A percentile compares a stretch with the other conserved stretches of the same genome.
phyloP scores from a whole-genome alignment of 1,140 invertebrate species.

The Drosophila repletoides region DNA sequence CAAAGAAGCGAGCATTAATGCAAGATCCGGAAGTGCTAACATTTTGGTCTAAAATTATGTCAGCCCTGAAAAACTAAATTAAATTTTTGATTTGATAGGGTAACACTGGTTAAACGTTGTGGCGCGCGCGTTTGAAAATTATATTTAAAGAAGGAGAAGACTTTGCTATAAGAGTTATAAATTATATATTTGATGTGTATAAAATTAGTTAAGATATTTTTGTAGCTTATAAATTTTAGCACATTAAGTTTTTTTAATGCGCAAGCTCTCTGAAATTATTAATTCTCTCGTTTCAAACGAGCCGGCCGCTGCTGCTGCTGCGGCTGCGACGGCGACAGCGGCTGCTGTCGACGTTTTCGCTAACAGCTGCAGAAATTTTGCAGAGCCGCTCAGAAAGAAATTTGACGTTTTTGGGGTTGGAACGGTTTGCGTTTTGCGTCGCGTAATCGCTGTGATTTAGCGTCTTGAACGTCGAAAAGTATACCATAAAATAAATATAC shows the following conservation, averaged over 20 bases:
- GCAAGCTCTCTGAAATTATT: constrained; percentile 23
- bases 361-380: constrained; percentile 43
- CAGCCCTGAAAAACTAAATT: constrained; percentile 42
- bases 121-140: not conserved
- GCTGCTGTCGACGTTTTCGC: constrained; percentile 31
- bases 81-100: not conserved
- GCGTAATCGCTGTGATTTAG: constrained; percentile 50
- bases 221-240: not conserved
- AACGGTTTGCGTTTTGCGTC: constrained; percentile 51
- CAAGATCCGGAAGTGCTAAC: constrained; percentile 69
- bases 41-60: constrained; percentile 61
- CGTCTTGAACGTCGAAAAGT: constrained; percentile 22
- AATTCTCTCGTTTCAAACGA: not conserved
- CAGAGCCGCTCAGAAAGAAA: constrained; percentile 61
- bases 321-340: constrained; percentile 28
- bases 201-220: not conserved
- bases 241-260: constrained; percentile 9
- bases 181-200: no score
- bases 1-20: constrained; percentile 68
- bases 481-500: not conserved
- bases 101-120: not conserved
- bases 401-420: constrained; percentile 69
- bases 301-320: constrained; percentile 2
- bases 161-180: no score
- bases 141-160: no score